Evolutionary conservation across 2,888 invertebrate genomes (phyloP), one percentile per base, ranked within the genome.

Genomic region (Andrena flavipes): DNA sequence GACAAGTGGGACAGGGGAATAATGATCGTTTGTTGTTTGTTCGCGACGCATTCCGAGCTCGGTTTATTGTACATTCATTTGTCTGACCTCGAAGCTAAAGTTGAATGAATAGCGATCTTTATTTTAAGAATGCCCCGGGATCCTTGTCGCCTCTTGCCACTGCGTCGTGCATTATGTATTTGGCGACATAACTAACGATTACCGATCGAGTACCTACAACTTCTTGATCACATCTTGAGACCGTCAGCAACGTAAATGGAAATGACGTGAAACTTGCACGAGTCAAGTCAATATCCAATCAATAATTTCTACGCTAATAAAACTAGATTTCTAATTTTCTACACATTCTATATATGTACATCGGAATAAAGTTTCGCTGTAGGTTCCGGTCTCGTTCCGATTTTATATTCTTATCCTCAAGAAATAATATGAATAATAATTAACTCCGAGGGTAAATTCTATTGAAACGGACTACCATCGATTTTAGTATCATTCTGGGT

Each of bases 101-200:
- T 70, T 69, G 73, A 82, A 83, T 74, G 82, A 82, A 83, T 82
- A 82, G 69, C 54, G 69, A 65, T 75, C 56, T 72, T 60, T 76
- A 69, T 73, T 56, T 82, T 76, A 76, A 64, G 51, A 69, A 48
- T 69, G 48, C 60, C 23, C 62, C 29, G 13, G 29, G n/a, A 20
- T 48, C 26, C 42, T 42, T 60, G 42, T n/a, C 54, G 60, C n/a
- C 26, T 49, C 56, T 49, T 67, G 10, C 33, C 48, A 51, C n/a
- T 48, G 54, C 48, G 20, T 62, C 23, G n/a, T 35, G n/a, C 20
- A 30, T 29, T n/a, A 20, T 20, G 23, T 20, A 63, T 13, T 42
- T 42, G 42, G 49, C 62, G 8, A 54, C 23, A 7, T 7, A 23
- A 7, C 35, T 48, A 16, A 5, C 42, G 6, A 20, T 30, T 42